Evolutionary conservation across 2,113 vertebrate species (phyloP), one percentile per base, ranked within the genome.

Genomic region (Gadus macrocephalus): DNA sequence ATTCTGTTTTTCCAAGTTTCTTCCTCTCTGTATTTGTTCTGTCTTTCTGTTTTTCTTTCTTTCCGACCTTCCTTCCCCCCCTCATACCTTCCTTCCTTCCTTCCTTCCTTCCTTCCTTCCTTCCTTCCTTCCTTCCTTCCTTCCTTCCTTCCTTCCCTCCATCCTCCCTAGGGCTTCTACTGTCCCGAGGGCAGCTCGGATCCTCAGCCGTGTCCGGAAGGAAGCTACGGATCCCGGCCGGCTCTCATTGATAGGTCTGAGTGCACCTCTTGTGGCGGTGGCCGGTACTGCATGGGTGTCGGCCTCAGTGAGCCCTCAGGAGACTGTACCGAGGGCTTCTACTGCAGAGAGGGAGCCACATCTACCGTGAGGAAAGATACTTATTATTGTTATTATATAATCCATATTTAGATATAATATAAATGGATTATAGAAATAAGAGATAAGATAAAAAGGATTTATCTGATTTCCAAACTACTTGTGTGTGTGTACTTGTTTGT

Each of bases 261-360:
- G 71, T 96, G 94, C 79, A 82, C 77, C 49, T 79, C 89, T 0
- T 96, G 95, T 89, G 86, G 83, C 1, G 78, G n/a, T 68, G 95
- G 95, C 0, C 87, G 82, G 81, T 95, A 88, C 81, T 96, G 95
- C 79, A 81, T 78, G 9, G 84, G 83, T 19, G 85, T 90, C 53
- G 94, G 93, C 5, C 92, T 90, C 59, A 79, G 69, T 6, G 81
- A 83, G 42, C 88, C 92, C 0, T 92, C 90, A 27, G 95, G 95
- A 28, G 84, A 73, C 72, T 96, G 95, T 79, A 64, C 82, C 64
- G 90, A 90, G 75, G 91, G 94, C 2, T 96, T 93, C 85, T 95
- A 92, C 86, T 96, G 95, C 79, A 87, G 87, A 85, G 88, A 84
- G 42, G 83, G 89, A 80, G 92, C 94, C 25, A 78, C 74, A 1